Conservation (phyloP, 2,113 vertebrate genomes). For the Excalfactoria chinensis region DNA sequence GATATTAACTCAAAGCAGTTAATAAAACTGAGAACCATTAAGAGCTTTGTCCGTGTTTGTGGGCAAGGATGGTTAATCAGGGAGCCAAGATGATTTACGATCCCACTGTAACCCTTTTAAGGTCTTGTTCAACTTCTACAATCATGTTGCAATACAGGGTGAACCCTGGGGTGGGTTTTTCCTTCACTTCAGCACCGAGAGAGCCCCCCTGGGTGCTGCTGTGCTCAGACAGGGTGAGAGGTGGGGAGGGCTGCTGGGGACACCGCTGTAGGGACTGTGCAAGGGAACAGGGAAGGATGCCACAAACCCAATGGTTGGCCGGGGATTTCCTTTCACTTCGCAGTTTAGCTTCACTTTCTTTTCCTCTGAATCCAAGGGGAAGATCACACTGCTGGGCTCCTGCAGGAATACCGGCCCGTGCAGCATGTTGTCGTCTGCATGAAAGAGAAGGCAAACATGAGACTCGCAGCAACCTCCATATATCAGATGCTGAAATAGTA, state of each 20-base stretch:
- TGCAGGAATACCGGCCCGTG: constrained; percentile 91
- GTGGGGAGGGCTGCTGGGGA: not conserved
- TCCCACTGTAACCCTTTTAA: not conserved
- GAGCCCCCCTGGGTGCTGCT: accelerated
- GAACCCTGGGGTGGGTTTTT: not conserved
- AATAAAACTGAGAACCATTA: not conserved
- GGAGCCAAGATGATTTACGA: not conserved
- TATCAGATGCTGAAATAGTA: not conserved
- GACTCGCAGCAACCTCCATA: accelerated
- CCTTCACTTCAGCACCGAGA: accelerated
- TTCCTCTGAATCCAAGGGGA: constrained; percentile 91
- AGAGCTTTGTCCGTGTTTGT: not conserved
- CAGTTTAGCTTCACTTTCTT: constrained; percentile 93
- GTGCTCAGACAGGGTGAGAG: accelerated
- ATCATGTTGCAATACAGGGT: accelerated
- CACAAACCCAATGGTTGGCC: constrained; percentile 87
- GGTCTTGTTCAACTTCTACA: not conserved
- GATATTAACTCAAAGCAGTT: not conserved
- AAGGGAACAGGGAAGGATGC: not conserved
- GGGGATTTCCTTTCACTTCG: constrained; percentile 90
- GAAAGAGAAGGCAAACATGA: not conserved
- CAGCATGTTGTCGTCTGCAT: constrained; percentile 82
- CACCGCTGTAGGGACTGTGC: accelerated
- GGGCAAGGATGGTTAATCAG: not conserved
- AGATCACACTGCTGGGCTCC: constrained; percentile 91